Evolutionary conservation across 1,140 invertebrate species (phyloP).

Genomic region (Globodera rostochiensis): DNA sequence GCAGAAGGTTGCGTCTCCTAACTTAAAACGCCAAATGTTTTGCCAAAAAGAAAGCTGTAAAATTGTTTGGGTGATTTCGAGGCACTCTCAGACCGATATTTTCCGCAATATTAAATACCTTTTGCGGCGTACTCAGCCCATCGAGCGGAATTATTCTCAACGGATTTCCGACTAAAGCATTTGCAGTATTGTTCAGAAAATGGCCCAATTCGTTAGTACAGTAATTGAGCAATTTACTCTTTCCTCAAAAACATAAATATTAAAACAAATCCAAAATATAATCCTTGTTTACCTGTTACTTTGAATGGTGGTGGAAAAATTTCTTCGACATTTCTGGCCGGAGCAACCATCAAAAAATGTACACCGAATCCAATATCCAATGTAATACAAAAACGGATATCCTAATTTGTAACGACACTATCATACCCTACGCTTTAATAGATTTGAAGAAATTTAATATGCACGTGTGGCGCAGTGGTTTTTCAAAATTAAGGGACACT

Average conservation of each 20-base stretch:
- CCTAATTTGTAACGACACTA: no score
- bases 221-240: constrained; percentile 5
- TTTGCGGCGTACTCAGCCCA: not conserved
- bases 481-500: no score
- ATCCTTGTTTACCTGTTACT: constrained; percentile 3
- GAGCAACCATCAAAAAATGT: not conserved
- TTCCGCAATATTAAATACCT: not conserved
- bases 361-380: no score
- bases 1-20: no score
- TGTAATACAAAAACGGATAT: no score
- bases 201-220: constrained; percentile 19
- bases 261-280: not conserved
- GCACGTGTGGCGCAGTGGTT: no score
- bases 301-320: not conserved
- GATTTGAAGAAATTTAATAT: no score
- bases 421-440: no score
- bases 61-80: no score
- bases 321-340: not conserved
- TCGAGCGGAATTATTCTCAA: constrained; percentile 13
- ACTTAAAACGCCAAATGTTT: no score
- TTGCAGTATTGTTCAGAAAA: not conserved
- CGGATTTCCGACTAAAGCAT: constrained; percentile 15
- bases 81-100: no score
- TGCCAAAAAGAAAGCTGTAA: no score
- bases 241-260: not conserved